Evolutionary conservation across 2,113 vertebrate species (phyloP).

Genomic region (Tetrax tetrax): DNA sequence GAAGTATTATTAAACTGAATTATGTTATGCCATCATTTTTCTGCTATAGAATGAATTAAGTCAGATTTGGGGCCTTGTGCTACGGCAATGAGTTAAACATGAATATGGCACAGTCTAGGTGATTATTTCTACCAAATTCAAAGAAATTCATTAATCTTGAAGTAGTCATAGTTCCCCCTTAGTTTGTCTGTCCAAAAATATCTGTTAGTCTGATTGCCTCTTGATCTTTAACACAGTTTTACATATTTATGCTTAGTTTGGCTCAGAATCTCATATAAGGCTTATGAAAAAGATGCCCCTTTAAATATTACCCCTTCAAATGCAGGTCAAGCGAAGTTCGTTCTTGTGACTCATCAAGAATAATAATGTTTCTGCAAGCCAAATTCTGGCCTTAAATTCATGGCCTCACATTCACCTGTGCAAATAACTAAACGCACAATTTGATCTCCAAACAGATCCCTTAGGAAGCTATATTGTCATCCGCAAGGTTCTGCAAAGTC

Average conservation of each 20-base stretch:
- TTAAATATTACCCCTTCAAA: background rate
- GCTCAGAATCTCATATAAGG: background rate
- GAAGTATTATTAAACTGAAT: background rate
- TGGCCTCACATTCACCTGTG: background rate
- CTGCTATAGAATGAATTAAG: background rate
- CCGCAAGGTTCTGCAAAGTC: background rate
- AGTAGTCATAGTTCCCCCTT: background rate
- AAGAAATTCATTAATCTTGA: background rate
- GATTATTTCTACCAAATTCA: background rate
- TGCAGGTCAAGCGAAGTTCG: background rate
- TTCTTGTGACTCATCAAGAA: slow-evolving; percentile 32
- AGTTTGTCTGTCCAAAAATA: background rate
- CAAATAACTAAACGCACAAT: background rate
- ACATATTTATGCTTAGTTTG: background rate
- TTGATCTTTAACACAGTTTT: background rate
- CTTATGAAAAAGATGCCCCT: background rate
- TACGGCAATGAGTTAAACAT: background rate
- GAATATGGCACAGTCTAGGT: background rate
- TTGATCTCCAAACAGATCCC: background rate
- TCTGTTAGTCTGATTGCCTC: background rate
- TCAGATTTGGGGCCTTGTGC: background rate
- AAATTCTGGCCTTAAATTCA: background rate
- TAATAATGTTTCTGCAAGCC: background rate
- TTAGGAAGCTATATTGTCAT: background rate
- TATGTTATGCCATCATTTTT: background rate